Evolutionary conservation across 2,113 vertebrate species (phyloP).

Genomic region (Perccottus glenii): DNA sequence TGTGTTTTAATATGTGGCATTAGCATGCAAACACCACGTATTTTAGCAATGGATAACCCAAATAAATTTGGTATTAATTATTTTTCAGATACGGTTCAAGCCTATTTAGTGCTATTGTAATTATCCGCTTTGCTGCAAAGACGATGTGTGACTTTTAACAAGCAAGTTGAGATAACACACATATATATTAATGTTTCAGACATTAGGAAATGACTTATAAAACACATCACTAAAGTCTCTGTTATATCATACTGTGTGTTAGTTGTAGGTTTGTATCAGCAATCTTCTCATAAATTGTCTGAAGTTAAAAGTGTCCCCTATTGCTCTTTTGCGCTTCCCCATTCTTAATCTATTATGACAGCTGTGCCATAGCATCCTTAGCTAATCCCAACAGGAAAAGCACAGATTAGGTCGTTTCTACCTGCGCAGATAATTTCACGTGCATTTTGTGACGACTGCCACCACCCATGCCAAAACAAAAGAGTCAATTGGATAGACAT

Average conservation of each 20-base stretch:
- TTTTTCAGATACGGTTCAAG: conserved; percentile 76
- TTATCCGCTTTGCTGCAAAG: conserved; percentile 62
- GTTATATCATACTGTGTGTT: neutral
- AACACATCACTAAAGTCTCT: conserved; percentile 18
- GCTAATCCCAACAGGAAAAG: conserved; percentile 70
- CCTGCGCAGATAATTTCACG: conserved; percentile 74
- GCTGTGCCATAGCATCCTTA: conserved; percentile 58
- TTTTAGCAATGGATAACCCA: conserved; percentile 80
- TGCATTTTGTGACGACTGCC: conserved; percentile 58
- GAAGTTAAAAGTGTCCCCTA: conserved; percentile 43
- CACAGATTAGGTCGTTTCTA: conserved; percentile 75
- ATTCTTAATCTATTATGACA: conserved; percentile 71
- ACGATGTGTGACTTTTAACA: conserved; percentile 56
- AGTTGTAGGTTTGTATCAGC: neutral
- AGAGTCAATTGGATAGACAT: conserved; percentile 43
- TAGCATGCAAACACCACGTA: conserved; percentile 74
- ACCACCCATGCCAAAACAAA: conserved; percentile 56
- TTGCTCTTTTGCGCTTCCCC: conserved; percentile 47
- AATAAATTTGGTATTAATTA: conserved; percentile 80
- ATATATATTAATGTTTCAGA: conserved; percentile 63
- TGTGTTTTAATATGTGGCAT: conserved; percentile 77
- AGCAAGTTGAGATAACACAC: conserved; percentile 60
- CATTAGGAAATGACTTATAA: conserved; percentile 45
- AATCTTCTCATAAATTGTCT: conserved; percentile 5
- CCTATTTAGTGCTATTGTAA: conserved; percentile 72